Conservation (phyloP, 2,888 invertebrate species). For the Magallana nippona region DNA sequence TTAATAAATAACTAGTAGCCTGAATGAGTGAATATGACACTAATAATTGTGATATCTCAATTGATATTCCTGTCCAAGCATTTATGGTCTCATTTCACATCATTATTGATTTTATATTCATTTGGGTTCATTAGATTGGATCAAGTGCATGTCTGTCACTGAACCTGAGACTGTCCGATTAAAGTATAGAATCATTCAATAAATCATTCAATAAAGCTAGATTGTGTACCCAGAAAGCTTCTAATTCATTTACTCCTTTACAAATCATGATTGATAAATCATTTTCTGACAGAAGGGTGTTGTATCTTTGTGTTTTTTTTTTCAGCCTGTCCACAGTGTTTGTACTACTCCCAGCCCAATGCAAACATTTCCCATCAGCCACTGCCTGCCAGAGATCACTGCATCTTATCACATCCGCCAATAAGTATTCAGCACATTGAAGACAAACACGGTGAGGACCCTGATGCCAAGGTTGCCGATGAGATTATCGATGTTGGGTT, state of each 20-base stretch:
- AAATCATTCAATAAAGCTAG: no score
- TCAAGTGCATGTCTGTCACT: not conserved
- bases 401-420: constrained; percentile 36
- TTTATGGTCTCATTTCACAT: not conserved
- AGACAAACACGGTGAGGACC: constrained; percentile 31
- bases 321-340: constrained; percentile 61
- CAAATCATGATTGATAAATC: not conserved
- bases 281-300: not conserved
- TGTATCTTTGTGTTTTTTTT: constrained; percentile 25
- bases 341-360: constrained; percentile 58
- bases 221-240: not conserved
- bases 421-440: constrained; percentile 25
- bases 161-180: no score
- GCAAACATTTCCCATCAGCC: constrained; percentile 57
- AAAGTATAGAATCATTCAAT: no score
- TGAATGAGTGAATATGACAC: no score
- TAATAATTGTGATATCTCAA: no score
- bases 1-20: no score
- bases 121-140: not conserved
- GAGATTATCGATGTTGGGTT: constrained; percentile 60
- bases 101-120: constrained; percentile 19
- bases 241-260: constrained; percentile 16
- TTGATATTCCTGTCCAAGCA: no score
- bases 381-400: constrained; percentile 45
- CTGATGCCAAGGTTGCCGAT: constrained; percentile 49